phyloP scores from a whole-genome alignment of 2,113 vertebrate genomes.

The Plotosus lineatus region DNA sequence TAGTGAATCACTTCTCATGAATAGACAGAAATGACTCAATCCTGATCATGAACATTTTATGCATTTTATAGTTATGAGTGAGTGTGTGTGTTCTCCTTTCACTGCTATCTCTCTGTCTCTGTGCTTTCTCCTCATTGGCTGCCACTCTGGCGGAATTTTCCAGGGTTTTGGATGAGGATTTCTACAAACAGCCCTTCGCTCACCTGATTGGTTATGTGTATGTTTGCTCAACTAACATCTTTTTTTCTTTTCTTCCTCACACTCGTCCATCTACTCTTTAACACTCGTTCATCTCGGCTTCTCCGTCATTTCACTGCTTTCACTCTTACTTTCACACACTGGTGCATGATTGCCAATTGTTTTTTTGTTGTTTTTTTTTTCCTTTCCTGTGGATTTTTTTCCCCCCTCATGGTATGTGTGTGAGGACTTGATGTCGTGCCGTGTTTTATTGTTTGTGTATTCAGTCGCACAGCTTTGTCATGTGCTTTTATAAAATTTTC shows the following conservation, averaged over 20 bases:
- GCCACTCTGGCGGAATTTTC: conserved; percentile 78
- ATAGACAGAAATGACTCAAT: not conserved
- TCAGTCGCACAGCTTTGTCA: not conserved
- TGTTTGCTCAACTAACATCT: conserved; percentile 92
- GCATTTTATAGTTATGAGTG: not conserved
- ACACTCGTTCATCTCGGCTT: conserved; percentile 19
- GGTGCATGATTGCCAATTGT: not conserved
- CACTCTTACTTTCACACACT: not conserved
- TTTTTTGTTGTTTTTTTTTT: not conserved
- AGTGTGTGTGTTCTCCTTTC: conserved; percentile 71
- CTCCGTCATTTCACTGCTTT: not conserved
- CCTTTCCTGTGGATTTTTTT: too few species aligned
- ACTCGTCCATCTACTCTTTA: conserved; percentile 28
- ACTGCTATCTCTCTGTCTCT: conserved; percentile 84
- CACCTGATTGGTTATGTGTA: conserved; percentile 99
- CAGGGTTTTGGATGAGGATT: conserved; percentile 99
- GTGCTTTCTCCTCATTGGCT: conserved; percentile 83
- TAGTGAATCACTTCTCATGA: not conserved
- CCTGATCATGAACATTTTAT: not conserved
- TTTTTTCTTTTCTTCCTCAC: conserved; percentile 68
- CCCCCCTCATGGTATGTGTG: not conserved
- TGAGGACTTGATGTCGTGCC: not conserved
- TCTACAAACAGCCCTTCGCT: conserved; percentile 99
- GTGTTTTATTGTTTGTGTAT: not conserved
- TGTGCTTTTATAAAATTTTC: not conserved